Conservation (phyloP, 2,888 invertebrate species). For the Pseudanteris insignis region DNA sequence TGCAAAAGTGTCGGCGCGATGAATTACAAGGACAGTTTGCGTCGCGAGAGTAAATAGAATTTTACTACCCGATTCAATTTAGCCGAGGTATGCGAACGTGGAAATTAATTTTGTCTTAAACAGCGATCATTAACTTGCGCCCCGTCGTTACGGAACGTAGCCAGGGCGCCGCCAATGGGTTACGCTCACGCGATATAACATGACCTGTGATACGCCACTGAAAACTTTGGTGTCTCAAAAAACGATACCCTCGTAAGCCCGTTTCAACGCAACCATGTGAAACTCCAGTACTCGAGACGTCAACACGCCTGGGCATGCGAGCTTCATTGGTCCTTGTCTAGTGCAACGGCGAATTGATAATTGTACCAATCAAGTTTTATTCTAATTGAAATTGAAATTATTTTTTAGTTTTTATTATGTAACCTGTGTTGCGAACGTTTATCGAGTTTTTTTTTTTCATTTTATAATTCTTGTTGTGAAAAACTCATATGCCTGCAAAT, state of each 20-base stretch:
- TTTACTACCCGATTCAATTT: conserved; percentile 45
- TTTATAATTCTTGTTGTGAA: too few relatives aligned
- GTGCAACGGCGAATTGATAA: too few relatives aligned
- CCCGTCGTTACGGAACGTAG: conserved; percentile 31
- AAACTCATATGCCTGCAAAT: too few relatives aligned
- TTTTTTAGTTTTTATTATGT: too few relatives aligned
- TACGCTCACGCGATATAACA: conserved; percentile 47
- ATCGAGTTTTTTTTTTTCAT: too few relatives aligned
- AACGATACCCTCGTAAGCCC: too few relatives aligned
- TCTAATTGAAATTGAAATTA: too few relatives aligned
- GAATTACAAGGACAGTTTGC: conserved; percentile 40
- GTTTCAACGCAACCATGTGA: too few relatives aligned
- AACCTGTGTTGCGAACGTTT: too few relatives aligned
- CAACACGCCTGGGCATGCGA: conserved; percentile 43
- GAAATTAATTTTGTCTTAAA: conserved; percentile 50
- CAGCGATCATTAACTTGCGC: conserved; percentile 45
- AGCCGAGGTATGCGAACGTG: conserved; percentile 37
- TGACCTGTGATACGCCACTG: conserved; percentile 41
- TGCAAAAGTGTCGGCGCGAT: conserved; percentile 25
- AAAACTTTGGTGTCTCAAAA: conserved; percentile 33
- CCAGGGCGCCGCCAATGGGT: conserved; percentile 39
- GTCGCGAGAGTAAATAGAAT: conserved; percentile 40
- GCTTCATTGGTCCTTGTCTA: conserved; percentile 21
- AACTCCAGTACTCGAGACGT: conserved; percentile 29
- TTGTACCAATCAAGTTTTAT: too few relatives aligned